Conservation (phyloP, 2,113 vertebrate species). For the Otus sunia region DNA sequence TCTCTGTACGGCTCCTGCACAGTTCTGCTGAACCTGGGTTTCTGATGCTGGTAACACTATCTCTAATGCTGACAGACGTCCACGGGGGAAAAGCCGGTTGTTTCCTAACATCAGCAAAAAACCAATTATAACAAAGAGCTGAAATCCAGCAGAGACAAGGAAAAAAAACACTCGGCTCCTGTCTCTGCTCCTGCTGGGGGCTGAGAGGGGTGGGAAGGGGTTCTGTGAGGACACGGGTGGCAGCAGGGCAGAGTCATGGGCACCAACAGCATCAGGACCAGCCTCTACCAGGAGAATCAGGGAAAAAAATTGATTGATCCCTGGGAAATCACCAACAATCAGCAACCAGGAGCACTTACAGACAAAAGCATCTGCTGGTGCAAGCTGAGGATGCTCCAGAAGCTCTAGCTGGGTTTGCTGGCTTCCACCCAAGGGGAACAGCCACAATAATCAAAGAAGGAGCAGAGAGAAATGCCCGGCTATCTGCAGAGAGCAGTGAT, state of each 20-base stretch:
- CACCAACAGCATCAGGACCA: background rate
- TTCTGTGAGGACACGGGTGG: background rate
- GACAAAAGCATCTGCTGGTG: background rate
- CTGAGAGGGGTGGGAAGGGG: background rate
- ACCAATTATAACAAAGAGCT: background rate
- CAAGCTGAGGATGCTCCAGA: background rate
- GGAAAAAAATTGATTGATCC: background rate
- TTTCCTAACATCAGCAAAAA: slow-evolving; percentile 58
- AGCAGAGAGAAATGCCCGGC: background rate
- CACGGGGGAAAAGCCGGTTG: background rate
- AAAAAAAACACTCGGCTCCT: background rate
- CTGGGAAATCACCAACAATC: background rate
- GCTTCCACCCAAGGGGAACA: background rate
- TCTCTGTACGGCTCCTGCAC: background rate
- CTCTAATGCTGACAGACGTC: slow-evolving; percentile 37
- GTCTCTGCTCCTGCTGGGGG: rapidly evolving
- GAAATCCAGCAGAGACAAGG: background rate
- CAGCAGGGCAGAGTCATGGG: background rate
- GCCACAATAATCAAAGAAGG: background rate
- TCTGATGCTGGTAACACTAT: slow-evolving; percentile 35
- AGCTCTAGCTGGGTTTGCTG: background rate
- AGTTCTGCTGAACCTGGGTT: slow-evolving; percentile 47
- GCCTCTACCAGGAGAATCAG: background rate
- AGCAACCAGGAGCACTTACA: background rate
- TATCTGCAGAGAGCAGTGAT: background rate